These are phyloP conservation scores for Noctuana brunneofusca DNA, from an alignment of 2,888 invertebrate genomes.

Conservation along the genomic window DNA sequence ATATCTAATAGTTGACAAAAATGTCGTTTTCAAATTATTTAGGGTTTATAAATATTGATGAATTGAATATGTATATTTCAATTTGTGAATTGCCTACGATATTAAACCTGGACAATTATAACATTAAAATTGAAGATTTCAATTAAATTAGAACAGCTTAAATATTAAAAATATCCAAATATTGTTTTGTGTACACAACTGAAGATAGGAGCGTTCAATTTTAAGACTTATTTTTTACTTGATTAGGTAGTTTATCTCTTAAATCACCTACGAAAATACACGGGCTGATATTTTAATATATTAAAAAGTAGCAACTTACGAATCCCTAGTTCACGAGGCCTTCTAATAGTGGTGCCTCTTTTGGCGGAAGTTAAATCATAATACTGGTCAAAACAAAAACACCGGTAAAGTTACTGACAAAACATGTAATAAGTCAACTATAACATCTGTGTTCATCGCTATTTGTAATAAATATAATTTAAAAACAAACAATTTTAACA, in stretches of 20 bases:
- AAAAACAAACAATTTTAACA: slow-evolving; percentile 39
- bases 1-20: too few relatives aligned
- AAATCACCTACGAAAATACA: background rate
- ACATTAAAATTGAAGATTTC: too few relatives aligned
- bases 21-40: too few relatives aligned
- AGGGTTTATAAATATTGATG: too few relatives aligned
- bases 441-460: background rate
- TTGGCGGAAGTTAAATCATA: slow-evolving; percentile 24
- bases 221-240: too few relatives aligned
- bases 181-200: too few relatives aligned
- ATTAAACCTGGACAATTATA: too few relatives aligned
- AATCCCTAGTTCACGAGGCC: background rate
- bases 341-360: background rate
- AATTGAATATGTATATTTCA: too few relatives aligned
- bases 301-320: background rate
- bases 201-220: too few relatives aligned
- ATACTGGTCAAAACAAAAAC: slow-evolving; percentile 20
- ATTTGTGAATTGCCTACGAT: too few relatives aligned
- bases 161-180: too few relatives aligned
- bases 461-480: slow-evolving; percentile 7
- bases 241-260: background rate
- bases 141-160: too few relatives aligned
- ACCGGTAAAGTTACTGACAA: slow-evolving; percentile 11
- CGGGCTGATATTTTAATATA: background rate
- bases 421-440: slow-evolving; percentile 11